A percentile compares a stretch with the other conserved stretches of the same genome.
These are phyloP conservation scores for Donacobius atricapilla DNA, from an alignment of 2,113 vertebrate species.

Conservation along the genomic window DNA sequence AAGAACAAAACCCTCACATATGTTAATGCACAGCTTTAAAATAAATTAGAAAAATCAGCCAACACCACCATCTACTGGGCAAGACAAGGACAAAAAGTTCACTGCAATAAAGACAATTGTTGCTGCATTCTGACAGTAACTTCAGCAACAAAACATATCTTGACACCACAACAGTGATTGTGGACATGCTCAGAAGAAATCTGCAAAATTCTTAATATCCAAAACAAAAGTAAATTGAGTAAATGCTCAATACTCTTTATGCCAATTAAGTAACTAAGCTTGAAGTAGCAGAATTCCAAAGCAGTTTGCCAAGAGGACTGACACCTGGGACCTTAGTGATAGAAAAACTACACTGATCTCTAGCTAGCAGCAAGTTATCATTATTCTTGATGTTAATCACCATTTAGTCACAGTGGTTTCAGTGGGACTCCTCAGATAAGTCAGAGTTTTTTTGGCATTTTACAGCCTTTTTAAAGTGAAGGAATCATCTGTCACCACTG, in stretches of 20 bases:
- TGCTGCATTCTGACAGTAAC: background rate
- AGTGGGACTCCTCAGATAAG: background rate
- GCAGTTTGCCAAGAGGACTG: background rate
- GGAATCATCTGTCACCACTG: accelerated
- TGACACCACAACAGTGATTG: background rate
- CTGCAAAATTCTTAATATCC: background rate
- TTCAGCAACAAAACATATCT: background rate
- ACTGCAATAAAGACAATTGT: background rate
- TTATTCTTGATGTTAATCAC: background rate
- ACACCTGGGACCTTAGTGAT: background rate
- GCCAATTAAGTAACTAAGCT: background rate
- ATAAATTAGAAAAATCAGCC: conserved; percentile 65
- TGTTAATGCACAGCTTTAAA: background rate
- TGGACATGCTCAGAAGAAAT: background rate
- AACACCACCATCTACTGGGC: conserved; percentile 81
- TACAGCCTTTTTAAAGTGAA: background rate
- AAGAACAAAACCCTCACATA: accelerated
- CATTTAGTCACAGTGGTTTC: background rate
- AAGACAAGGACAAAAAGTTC: conserved; percentile 58
- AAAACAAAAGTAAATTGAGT: background rate
- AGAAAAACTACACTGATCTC: background rate
- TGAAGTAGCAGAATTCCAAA: background rate
- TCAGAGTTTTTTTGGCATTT: background rate
- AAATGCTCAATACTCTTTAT: background rate
- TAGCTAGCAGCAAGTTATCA: background rate